These are phyloP conservation scores for Diorhabda elongata DNA, from an alignment of 1,140 invertebrate genomes.

Conservation along the genomic window DNA sequence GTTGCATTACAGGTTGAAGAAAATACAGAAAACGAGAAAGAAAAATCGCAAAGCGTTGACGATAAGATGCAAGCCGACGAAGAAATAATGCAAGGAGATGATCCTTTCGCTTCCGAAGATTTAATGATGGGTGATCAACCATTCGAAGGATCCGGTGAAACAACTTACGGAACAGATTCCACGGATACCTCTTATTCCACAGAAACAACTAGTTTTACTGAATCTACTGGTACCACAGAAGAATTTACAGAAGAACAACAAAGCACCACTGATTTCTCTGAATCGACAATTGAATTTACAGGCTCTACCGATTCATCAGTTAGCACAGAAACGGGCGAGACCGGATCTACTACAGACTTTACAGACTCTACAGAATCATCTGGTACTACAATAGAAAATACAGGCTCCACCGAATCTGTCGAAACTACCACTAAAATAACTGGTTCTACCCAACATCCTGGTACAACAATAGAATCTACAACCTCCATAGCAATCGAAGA, in stretches of 20 bases:
- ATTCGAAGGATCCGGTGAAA: slow-evolving; percentile 36
- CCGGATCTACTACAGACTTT: not conserved
- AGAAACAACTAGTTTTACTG: slow-evolving; percentile 16
- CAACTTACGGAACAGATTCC: slow-evolving; percentile 8
- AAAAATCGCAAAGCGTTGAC: not conserved
- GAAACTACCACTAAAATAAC: slow-evolving; percentile 7
- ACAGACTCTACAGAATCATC: not conserved
- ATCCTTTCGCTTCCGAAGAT: slow-evolving; percentile 50
- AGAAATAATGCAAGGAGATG: slow-evolving; percentile 21
- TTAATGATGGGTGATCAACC: slow-evolving; percentile 60
- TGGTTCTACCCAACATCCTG: slow-evolving; percentile 14
- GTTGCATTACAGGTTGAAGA: not conserved
- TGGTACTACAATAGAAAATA: slow-evolving; percentile 4
- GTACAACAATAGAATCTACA: slow-evolving; percentile 19
- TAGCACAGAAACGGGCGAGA: not conserved
- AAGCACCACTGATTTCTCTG: not conserved
- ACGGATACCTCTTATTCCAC: slow-evolving; percentile 16
- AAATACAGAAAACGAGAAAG: slow-evolving; percentile 10
- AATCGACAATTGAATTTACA: slow-evolving; percentile 5
- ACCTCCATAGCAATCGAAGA: no score
- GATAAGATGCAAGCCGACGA: not conserved
- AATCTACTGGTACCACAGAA: slow-evolving; percentile 15
- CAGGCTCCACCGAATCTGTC: slow-evolving; percentile 3
- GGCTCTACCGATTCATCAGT: slow-evolving; percentile 16
- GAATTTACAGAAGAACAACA: not conserved